Conservation (phyloP, 2,888 invertebrate genomes). For the Meandrusa payeni region DNA sequence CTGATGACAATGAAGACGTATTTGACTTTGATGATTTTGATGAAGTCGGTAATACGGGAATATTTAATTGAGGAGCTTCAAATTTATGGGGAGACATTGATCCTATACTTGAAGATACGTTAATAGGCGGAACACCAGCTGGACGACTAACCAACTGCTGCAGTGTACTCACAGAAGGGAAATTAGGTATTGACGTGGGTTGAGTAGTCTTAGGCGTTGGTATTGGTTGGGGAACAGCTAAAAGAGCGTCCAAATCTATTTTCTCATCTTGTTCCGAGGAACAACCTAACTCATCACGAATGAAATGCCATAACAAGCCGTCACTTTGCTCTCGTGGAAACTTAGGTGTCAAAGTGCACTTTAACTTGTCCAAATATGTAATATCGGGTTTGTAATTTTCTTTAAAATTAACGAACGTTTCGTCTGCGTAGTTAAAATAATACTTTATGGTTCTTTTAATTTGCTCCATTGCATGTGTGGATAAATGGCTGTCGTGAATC, state of each 20-base stretch:
- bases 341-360: slow-evolving; percentile 89
- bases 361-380: slow-evolving; percentile 91
- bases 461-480: slow-evolving; percentile 90
- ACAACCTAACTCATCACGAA: slow-evolving; percentile 87
- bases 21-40: slow-evolving; percentile 81
- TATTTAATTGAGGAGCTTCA: slow-evolving; percentile 79
- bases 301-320: slow-evolving; percentile 88
- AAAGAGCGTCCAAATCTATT: slow-evolving; percentile 80
- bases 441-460: slow-evolving; percentile 93
- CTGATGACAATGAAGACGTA: slow-evolving; percentile 73
- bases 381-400: slow-evolving; percentile 85
- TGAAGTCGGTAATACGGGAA: slow-evolving; percentile 81
- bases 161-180: slow-evolving; percentile 72
- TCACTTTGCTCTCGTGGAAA: slow-evolving; percentile 91
- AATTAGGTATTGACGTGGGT: slow-evolving; percentile 60
- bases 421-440: slow-evolving; percentile 83
- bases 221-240: slow-evolving; percentile 80
- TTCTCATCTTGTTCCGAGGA: slow-evolving; percentile 84
- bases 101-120: slow-evolving; percentile 67
- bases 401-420: slow-evolving; percentile 67
- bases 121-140: slow-evolving; percentile 73
- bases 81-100: slow-evolving; percentile 78
- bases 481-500: slow-evolving; percentile 89
- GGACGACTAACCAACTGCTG: slow-evolving; percentile 78
- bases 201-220: slow-evolving; percentile 67